Percentiles rank a stretch among this genome's conserved stretches.
Evolutionary conservation across 2,113 vertebrate species (phyloP).

Genomic region (Heterochromis multidens): DNA sequence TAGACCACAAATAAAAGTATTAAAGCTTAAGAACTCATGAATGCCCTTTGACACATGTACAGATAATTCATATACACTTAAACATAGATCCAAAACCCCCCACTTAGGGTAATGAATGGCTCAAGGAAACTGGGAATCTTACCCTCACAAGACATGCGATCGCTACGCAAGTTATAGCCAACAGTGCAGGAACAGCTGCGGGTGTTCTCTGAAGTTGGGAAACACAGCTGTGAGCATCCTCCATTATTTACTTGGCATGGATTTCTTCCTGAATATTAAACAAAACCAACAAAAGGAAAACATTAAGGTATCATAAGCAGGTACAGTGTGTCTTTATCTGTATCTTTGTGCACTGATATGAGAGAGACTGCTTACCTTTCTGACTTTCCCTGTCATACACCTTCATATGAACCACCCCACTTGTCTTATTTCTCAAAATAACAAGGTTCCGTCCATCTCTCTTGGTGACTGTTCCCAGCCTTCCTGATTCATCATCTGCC

Average conservation of each 20-base stretch:
- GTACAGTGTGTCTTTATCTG: background rate
- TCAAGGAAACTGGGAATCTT: background rate
- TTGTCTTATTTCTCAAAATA: slow-evolving; percentile 91
- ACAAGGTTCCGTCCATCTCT: slow-evolving; percentile 85
- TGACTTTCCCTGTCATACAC: slow-evolving; percentile 92
- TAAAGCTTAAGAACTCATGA: background rate
- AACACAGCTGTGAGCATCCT: slow-evolving; percentile 94
- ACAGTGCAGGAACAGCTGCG: slow-evolving; percentile 94
- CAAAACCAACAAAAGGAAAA: background rate
- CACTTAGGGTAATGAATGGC: background rate
- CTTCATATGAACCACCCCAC: slow-evolving; percentile 95
- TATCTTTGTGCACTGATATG: background rate
- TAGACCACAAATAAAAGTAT: background rate
- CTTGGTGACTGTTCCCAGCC: slow-evolving; percentile 92
- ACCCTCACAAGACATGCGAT: slow-evolving; percentile 95
- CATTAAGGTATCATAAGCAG: background rate
- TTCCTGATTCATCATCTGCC: slow-evolving; percentile 91
- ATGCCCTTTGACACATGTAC: background rate
- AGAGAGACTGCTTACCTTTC: slow-evolving; percentile 78
- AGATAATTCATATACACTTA: background rate
- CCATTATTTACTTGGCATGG: slow-evolving; percentile 93
- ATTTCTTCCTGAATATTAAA: slow-evolving; percentile 83
- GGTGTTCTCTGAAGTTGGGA: slow-evolving; percentile 91
- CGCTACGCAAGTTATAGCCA: slow-evolving; percentile 89
- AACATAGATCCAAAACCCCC: background rate